Base-by-base conservation (phyloP, 2,113 vertebrate species). In the Nyctibius bracteatus region DNA sequence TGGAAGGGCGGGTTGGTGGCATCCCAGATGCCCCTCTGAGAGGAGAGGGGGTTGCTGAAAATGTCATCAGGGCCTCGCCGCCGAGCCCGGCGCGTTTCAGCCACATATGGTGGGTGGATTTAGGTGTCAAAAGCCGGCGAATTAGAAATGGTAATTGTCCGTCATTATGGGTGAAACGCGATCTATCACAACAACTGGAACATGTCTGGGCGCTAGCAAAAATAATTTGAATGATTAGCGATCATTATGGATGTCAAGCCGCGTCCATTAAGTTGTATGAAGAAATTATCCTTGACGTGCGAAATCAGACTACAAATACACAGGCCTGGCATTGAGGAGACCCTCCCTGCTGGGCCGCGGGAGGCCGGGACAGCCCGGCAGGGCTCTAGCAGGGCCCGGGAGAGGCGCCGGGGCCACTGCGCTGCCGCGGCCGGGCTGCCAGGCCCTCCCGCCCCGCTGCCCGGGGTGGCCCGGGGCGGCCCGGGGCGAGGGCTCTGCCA, bases 181-280 rank as follows among this genome's bases (percentile, higher is more conserved):
- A 99, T 98, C 98, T 98, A 97, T 98, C 98, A 98, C 98, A 98
- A 98, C 98, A 98, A 98, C 98, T 98, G 98, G 97, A 98, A 98
- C 98, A 98, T 98, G 98, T 98, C 98, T 99, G 96, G 80, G 86
- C 91, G 97, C 97, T 97, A 97, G 97, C 97, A 93, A 98, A 98
- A 98, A 98, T 98, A 98, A 98, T 98, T 98, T 98, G 97, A 96
- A 97, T 98, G 98, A 99, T 99, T 98, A 98, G 97, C 95, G 96
- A 97, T 98, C 98, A 98, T 99, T 98, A 98, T 97, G 96, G 92
- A 97, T 97, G 98, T 98, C 98, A 98, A 98, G 97, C 97, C 81
- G 81, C 97, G 98, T 98, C 98, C 98, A 98, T 98, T 98, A 98
- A 98, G 96, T 97, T 97, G 98, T 98, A 98, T 96, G 97, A 97